Base-by-base conservation (phyloP, 2,888 invertebrate genomes). In the Pristionchus fissidentatus region DNA sequence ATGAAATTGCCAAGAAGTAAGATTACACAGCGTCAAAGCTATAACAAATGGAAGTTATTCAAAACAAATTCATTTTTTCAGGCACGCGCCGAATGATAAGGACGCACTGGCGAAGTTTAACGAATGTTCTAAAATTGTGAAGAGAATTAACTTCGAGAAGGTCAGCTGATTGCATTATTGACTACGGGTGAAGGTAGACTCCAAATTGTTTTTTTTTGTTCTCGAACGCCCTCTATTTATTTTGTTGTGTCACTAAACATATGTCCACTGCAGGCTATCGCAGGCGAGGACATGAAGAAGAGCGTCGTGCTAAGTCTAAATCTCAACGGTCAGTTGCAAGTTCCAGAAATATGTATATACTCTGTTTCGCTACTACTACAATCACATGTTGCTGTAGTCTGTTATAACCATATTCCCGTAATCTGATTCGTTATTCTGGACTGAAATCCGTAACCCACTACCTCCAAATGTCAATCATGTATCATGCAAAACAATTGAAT, bases 51-150 rank as follows among this genome's bases (percentile, higher is more conserved):
- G n/a, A 19, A 0, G 13, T 15, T 10, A 57, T 26, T 26, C 4
- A 26, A 3, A 57, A 46, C 29, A 75, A n/a, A n/a, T 46, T 22
- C 46, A 19, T 75, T 46, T 41, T 78, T 79, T 22, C 4, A 80
- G 80, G 22, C 80, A 80, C 43, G 95, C 96, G 92, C 98, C 98
- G 88, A 96, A 95, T 93, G 98, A 99, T 93, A 95, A 95, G 92
- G 98, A 98, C 94, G 98, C 98, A 1, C 96, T 96, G 93, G 93
- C 95, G 87, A 98, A 98, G 93, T 97, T 94, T 93, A 95, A 94
- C 79, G 98, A 98, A 94, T 99, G 99, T 93, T 96, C 95, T 93
- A 99, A 98, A 94, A 96, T 99, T 92, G 96, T 98, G 13, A 96
- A 96, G 93, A 96, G 96, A 94, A 94, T 96, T 89, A 97, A 97